phyloP scores from a whole-genome alignment of 1,140 invertebrate species.

The Tribolium madens region DNA sequence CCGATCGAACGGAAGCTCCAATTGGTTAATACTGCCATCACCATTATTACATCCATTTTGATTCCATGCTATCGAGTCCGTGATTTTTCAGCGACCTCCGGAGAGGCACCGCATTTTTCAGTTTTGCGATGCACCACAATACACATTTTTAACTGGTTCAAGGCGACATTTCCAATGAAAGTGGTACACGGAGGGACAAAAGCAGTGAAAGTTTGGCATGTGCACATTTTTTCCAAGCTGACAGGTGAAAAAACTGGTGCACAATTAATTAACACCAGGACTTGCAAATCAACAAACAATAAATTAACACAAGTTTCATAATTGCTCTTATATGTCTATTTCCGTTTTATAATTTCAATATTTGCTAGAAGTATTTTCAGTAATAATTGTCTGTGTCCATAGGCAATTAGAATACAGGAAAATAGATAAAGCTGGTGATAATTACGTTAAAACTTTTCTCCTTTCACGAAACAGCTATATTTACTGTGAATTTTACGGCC shows the following conservation, averaged over 20 bases:
- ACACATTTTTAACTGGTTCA: neutral
- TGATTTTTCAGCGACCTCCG: slow-evolving; percentile 13
- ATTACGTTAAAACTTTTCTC: slow-evolving; percentile 9
- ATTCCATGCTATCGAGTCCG: neutral
- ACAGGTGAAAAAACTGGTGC: slow-evolving; percentile 11
- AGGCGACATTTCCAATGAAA: slow-evolving; percentile 7
- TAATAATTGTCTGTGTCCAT: neutral
- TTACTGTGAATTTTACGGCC: neutral
- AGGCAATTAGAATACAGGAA: neutral
- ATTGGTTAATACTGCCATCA: neutral
- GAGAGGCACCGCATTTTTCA: slow-evolving; percentile 2
- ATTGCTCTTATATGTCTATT: slow-evolving; percentile 24
- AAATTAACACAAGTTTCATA: slow-evolving; percentile 17
- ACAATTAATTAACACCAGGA: slow-evolving; percentile 6
- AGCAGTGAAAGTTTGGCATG: slow-evolving; percentile 10
- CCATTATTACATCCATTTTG: neutral
- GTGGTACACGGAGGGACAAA: neutral
- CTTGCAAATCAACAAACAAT: slow-evolving; percentile 28
- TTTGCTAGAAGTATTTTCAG: slow-evolving; percentile 1
- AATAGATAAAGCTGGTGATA: neutral
- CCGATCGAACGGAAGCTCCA: slow-evolving; percentile 7
- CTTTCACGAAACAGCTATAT: slow-evolving; percentile 15
- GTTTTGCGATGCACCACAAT: slow-evolving; percentile 4
- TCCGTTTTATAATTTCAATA: slow-evolving; percentile 30
- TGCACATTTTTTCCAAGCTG: neutral